Evolutionary conservation across 2,888 invertebrate genomes (phyloP), one percentile per base, ranked within the genome.

Genomic region (Crossocerus cetratus): DNA sequence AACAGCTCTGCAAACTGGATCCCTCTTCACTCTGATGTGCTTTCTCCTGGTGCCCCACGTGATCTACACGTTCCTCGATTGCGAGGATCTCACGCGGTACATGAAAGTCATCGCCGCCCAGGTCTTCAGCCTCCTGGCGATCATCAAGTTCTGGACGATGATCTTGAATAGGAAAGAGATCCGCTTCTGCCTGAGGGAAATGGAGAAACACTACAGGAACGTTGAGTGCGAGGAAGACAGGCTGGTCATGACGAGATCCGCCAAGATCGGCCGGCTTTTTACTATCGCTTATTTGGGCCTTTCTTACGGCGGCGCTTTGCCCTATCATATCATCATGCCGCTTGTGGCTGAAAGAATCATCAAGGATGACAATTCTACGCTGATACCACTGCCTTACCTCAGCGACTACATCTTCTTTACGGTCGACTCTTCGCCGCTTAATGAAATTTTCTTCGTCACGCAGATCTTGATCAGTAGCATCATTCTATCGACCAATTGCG

Each of bases 121-220:
- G 69, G 84, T 88, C 0, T 89, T 88, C 68, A 87, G 86, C 20
- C 72, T 85, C 0, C 63, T 89, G n/a, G 88, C 86, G 4, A 72
- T 89, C 0, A 80, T 87, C 1, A 89, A 89, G 63, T 89, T 88
- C 69, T 89, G 84, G 85, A 86, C 85, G 0, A 76, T 89, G 68
- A 84, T 88, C 11, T 73, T 87, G 13, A 86, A 87, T n/a, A 87
- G 84, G 18, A 69, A 78, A 2, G 80, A 82, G 2, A 84, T 89
- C 3, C 67, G 82, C 22, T 75, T 73, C 43, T 89, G 87, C 45
- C 65, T 89, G 13, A 69, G 78, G 13, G 80, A 86, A 43, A 83
- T 89, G 79, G 84, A 87, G 63, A 72, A 76, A 0, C 84, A 87
- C 21, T 89, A 87, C 69, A 78, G 69, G 18, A 74, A 84, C 3